Percentiles rank a stretch among this genome's conserved stretches.
Evolutionary conservation across 2,113 vertebrate genomes (phyloP).

Genomic region (Anoura caudifer): DNA sequence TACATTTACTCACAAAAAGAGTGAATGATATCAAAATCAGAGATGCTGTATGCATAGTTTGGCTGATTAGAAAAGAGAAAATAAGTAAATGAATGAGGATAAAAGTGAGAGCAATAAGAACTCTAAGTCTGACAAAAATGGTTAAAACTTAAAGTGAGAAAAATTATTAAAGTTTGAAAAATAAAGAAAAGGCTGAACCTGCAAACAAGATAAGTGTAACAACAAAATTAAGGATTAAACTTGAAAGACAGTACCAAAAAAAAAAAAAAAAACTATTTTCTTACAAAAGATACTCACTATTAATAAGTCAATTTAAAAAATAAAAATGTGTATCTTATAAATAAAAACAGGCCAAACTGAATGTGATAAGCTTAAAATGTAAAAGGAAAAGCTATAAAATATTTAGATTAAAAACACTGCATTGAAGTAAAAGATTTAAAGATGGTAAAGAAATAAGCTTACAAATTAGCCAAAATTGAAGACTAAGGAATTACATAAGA

Average conservation of each 20-base stretch:
- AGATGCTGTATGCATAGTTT: background rate
- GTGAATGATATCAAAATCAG: background rate
- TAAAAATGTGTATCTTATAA: background rate
- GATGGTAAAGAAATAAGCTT: background rate
- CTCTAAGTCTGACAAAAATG: background rate
- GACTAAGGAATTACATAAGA: background rate
- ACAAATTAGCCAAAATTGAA: conserved; percentile 4
- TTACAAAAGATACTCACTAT: background rate
- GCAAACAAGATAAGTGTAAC: background rate
- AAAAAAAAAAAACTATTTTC: background rate
- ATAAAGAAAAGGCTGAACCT: background rate
- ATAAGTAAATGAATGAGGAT: background rate
- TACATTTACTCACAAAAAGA: background rate
- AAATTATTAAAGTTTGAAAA: background rate
- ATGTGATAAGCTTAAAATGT: background rate
- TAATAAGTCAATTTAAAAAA: background rate
- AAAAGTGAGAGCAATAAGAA: background rate
- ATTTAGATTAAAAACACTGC: background rate
- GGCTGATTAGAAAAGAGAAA: background rate
- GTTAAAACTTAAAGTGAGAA: background rate
- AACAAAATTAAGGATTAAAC: background rate
- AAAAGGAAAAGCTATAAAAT: background rate
- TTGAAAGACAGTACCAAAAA: background rate
- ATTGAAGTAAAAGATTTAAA: background rate
- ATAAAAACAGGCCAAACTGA: background rate